phyloP scores from a whole-genome alignment of 2,888 invertebrate genomes.

The Pocota personata region DNA sequence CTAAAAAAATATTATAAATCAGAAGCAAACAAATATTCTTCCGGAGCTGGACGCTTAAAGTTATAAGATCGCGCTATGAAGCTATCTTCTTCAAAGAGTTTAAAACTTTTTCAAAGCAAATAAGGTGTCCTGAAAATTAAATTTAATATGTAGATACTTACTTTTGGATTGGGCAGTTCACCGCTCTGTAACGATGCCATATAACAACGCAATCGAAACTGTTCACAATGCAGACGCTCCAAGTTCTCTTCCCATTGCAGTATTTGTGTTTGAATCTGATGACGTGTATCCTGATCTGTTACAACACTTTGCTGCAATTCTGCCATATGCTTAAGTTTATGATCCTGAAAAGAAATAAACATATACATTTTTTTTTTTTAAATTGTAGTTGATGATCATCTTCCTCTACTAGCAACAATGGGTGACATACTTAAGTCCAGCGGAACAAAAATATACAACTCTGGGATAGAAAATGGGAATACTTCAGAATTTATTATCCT shows the following conservation, averaged over 20 bases:
- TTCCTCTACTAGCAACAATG: not conserved
- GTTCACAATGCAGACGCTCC: conserved; percentile 97
- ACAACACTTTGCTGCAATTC: conserved; percentile 98
- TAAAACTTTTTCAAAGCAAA: not conserved
- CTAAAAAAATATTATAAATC: too few relatives aligned
- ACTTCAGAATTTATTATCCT: conserved; percentile 28
- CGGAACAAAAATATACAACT: not conserved
- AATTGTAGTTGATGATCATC: not conserved
- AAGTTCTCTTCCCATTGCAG: conserved; percentile 98
- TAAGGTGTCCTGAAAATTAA: too few relatives aligned
- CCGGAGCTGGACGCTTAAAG: too few relatives aligned
- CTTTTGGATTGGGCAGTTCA: conserved; percentile 98
- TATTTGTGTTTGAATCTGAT: conserved; percentile 96
- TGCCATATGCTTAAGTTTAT: conserved; percentile 99
- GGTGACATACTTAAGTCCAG: conserved; percentile 46
- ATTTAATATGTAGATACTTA: conserved; percentile 84
- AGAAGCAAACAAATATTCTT: too few relatives aligned
- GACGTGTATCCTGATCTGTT: conserved; percentile 94
- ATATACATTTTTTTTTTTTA: not conserved
- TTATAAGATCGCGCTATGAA: too few relatives aligned
- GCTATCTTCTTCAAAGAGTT: too few relatives aligned
- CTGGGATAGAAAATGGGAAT: not conserved
- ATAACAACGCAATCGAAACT: conserved; percentile 97
- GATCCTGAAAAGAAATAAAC: conserved; percentile 88
- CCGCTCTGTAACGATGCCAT: conserved; percentile 98